A percentile compares a stretch with the other conserved stretches of the same genome.
Evolutionary conservation across 64 coral and sea anemone genomes (phyloP).

Genomic region (Montipora efflorescens): DNA sequence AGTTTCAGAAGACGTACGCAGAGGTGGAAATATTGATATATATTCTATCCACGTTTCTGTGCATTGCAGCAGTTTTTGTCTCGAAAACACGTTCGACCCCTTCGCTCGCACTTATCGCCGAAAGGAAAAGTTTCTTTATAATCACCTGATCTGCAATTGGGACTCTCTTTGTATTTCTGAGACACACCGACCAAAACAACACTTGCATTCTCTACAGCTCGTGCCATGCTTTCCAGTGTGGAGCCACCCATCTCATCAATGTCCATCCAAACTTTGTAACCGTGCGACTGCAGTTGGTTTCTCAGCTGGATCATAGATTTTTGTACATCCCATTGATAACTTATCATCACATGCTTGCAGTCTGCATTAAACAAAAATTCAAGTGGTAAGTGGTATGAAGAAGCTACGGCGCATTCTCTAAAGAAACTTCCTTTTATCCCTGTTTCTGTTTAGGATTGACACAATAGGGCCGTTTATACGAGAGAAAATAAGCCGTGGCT

Average conservation of each 20-base stretch:
- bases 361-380: background rate
- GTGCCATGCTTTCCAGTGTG: constrained; percentile 86
- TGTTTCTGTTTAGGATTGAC: too few species aligned
- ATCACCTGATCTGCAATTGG: constrained; percentile 89
- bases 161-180: constrained; percentile 93
- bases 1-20: too few species aligned
- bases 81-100: too few species aligned
- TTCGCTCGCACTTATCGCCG: too few species aligned
- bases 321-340: constrained; percentile 96
- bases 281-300: constrained; percentile 65
- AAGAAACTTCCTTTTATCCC: too few species aligned
- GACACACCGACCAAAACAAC: constrained; percentile 92
- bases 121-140: background rate
- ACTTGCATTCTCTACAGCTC: constrained; percentile 82
- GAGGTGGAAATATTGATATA: too few species aligned
- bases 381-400: background rate
- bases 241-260: constrained; percentile 92
- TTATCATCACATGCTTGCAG: constrained; percentile 87
- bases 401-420: background rate
- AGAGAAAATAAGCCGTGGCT: too few species aligned
- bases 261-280: constrained; percentile 95
- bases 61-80: too few species aligned
- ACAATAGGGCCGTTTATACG: too few species aligned
- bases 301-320: constrained; percentile 72
- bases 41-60: too few species aligned